Evolutionary conservation across 2,113 vertebrate genomes (phyloP).

Genomic region (Hiodon alosoides): DNA sequence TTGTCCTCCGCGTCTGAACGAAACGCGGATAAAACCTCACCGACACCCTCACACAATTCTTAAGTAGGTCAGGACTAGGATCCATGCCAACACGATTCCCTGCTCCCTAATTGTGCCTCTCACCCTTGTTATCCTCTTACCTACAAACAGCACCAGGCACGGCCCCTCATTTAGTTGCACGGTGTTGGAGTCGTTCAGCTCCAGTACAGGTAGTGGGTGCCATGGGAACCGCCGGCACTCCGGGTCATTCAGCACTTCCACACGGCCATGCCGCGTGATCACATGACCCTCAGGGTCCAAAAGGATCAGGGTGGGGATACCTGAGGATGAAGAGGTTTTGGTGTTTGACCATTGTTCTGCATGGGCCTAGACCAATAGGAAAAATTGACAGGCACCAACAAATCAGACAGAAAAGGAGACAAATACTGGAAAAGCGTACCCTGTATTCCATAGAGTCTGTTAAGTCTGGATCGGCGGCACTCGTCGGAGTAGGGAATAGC

Average conservation of each 20-base stretch:
- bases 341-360: no score
- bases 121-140: constrained; percentile 51
- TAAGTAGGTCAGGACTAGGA: background rate
- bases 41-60: no score
- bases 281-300: constrained; percentile 86
- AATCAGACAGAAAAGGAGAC: background rate
- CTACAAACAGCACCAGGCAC: constrained; percentile 96
- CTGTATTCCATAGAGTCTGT: constrained; percentile 95
- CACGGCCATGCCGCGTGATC: constrained; percentile 90
- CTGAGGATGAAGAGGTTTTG: constrained; percentile 46
- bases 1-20: constrained; percentile 90
- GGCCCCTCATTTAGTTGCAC: constrained; percentile 95
- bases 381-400: no score
- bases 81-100: no score
- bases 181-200: constrained; percentile 88
- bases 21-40: background rate
- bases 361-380: no score
- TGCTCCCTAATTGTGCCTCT: no score
- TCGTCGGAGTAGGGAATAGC: constrained; percentile 88
- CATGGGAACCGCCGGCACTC: constrained; percentile 94
- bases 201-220: constrained; percentile 91
- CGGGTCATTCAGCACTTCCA: constrained; percentile 87
- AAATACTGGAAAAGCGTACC: constrained; percentile 55
- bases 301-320: constrained; percentile 92
- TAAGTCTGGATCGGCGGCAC: constrained; percentile 84